Evolutionary conservation across 35 echinoderm and acorn worm genomes (phyloP).

Genomic region (Nesometra sesokonis): DNA sequence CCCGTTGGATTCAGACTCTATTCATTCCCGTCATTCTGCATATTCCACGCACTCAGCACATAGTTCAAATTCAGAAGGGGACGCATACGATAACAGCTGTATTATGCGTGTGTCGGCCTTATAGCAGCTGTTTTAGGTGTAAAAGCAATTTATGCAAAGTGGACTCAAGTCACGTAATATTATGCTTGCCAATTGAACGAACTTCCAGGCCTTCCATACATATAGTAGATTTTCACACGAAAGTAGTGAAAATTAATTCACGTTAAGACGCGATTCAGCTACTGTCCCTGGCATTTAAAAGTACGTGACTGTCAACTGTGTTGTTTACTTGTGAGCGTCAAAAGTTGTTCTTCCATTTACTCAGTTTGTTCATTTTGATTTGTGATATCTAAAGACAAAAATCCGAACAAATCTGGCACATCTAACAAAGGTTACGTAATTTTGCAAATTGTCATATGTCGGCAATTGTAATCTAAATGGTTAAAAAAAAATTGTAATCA

Average conservation of each 20-base stretch:
- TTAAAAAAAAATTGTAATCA: no score
- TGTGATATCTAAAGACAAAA: background rate
- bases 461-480: no score
- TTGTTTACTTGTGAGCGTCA: background rate
- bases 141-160: background rate
- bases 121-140: background rate
- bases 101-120: constrained; percentile 6
- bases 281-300: background rate
- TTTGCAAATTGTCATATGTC: no score
- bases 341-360: background rate
- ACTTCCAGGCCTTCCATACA: background rate
- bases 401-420: background rate
- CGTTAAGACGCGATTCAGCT: background rate
- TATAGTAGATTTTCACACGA: background rate
- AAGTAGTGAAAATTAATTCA: background rate
- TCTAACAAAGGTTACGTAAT: no score
- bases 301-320: background rate
- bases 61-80: background rate
- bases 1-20: constrained; percentile 46
- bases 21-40: constrained; percentile 17
- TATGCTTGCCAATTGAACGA: background rate
- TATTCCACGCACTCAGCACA: constrained; percentile 1
- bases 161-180: background rate
- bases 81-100: background rate
- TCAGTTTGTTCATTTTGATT: background rate